Evolutionary conservation across 2,888 invertebrate genomes (phyloP).

Genomic region (Podabrus alpinus): DNA sequence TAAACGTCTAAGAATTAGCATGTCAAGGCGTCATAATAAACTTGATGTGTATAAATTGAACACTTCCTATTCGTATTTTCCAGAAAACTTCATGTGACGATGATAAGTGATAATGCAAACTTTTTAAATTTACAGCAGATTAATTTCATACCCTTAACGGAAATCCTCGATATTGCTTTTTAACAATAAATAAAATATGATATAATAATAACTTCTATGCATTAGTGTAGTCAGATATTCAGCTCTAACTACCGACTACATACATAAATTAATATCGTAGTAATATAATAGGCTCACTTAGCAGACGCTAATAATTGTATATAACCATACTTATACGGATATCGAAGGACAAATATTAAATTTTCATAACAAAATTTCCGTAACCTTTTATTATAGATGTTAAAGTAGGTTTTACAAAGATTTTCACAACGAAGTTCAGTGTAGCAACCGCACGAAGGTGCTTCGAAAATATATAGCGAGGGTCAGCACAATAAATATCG

Average conservation of each 20-base stretch:
- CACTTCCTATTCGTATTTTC: not conserved
- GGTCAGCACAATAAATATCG: constrained; percentile 1
- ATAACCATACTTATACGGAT: not conserved
- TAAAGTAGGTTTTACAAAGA: not conserved
- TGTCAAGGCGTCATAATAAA: not conserved
- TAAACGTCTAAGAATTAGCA: not conserved
- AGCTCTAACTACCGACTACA: no score
- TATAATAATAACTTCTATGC: not conserved
- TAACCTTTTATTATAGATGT: not conserved
- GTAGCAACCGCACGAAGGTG: not conserved
- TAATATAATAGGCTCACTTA: no score
- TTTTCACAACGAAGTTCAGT: not conserved
- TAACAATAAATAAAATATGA: not conserved
- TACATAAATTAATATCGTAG: no score
- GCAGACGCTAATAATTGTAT: no score
- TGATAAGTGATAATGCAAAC: not conserved
- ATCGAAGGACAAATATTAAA: not conserved
- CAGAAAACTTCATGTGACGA: not conserved
- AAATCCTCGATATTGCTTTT: not conserved
- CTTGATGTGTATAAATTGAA: constrained; percentile 2
- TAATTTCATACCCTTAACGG: not conserved
- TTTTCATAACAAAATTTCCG: not conserved
- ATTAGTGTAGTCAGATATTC: not conserved
- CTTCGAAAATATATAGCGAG: not conserved
- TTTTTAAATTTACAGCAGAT: not conserved